A percentile compares a stretch with the other conserved stretches of the same genome.
These are phyloP conservation scores for Trogon melanurus DNA, from an alignment of 2,113 vertebrate species.

Conservation along the genomic window DNA sequence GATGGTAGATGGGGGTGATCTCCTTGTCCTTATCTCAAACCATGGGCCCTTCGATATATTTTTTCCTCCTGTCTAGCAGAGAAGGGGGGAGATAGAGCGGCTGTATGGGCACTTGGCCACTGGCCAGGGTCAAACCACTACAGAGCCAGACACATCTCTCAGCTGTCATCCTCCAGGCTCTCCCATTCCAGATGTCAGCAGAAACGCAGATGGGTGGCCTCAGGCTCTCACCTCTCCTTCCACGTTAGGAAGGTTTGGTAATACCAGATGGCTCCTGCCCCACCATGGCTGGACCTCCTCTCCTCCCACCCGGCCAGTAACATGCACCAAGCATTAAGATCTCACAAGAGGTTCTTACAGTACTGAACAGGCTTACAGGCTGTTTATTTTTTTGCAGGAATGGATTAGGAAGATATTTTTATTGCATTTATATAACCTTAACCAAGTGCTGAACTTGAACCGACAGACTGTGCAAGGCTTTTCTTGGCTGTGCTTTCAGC, in stretches of 20 bases:
- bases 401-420: neutral
- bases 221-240: neutral
- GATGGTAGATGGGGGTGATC: too few relatives aligned
- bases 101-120: too few relatives aligned
- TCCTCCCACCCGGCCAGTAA: neutral
- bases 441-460: neutral
- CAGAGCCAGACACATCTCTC: neutral
- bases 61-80: too few relatives aligned
- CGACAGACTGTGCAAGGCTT: neutral
- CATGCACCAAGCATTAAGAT: neutral
- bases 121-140: too few relatives aligned
- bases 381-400: neutral
- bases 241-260: neutral
- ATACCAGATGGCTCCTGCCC: neutral
- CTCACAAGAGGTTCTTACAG: neutral
- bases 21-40: too few relatives aligned
- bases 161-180: neutral
- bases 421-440: neutral
- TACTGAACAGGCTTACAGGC: neutral
- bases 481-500: neutral
- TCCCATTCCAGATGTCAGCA: neutral
- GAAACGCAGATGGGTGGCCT: neutral
- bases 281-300: neutral
- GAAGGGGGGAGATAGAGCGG: too few relatives aligned
- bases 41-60: too few relatives aligned